Evolutionary conservation across 1,140 invertebrate genomes (phyloP).

Genomic region (Semibalanus balanoides): DNA sequence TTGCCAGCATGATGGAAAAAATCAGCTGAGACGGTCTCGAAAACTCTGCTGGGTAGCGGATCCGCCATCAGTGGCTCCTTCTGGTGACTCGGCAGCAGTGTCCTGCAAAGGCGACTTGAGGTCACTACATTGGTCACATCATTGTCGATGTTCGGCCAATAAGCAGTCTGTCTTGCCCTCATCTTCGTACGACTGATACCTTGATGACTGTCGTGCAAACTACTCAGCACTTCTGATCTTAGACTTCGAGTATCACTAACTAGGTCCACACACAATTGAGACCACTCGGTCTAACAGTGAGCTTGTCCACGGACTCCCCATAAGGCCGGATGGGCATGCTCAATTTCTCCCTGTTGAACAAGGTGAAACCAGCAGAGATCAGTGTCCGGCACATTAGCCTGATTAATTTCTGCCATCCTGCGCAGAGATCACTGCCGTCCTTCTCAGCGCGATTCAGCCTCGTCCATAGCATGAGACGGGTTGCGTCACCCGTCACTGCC

Average conservation of each 20-base stretch:
- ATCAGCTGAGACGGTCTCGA: conserved; percentile 11
- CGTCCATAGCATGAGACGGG: not conserved
- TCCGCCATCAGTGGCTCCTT: conserved; percentile 11
- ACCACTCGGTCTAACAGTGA: conserved; percentile 2
- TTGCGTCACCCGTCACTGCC: not conserved
- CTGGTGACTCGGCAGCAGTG: conserved; percentile 2
- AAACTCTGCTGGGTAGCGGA: conserved; percentile 8
- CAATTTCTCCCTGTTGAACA: conserved; percentile 4
- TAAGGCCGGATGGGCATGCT: not conserved
- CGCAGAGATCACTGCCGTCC: not conserved
- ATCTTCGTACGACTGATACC: not conserved
- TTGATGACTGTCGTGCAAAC: conserved; percentile 8
- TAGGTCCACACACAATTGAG: not conserved
- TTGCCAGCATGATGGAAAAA: conserved; percentile 6
- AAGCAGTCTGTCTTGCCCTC: not conserved
- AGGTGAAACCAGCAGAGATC: conserved; percentile 1
- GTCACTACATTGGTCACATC: conserved; percentile 10
- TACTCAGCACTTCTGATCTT: not conserved
- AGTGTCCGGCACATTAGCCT: not conserved
- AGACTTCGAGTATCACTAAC: not conserved
- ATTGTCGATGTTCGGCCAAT: conserved; percentile 11
- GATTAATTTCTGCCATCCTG: not conserved
- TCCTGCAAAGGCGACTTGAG: conserved; percentile 7
- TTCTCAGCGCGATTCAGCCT: not conserved
- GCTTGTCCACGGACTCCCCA: conserved; percentile 5